Evolutionary conservation across 2,113 vertebrate genomes (phyloP).

Genomic region (Willisornis vidua): DNA sequence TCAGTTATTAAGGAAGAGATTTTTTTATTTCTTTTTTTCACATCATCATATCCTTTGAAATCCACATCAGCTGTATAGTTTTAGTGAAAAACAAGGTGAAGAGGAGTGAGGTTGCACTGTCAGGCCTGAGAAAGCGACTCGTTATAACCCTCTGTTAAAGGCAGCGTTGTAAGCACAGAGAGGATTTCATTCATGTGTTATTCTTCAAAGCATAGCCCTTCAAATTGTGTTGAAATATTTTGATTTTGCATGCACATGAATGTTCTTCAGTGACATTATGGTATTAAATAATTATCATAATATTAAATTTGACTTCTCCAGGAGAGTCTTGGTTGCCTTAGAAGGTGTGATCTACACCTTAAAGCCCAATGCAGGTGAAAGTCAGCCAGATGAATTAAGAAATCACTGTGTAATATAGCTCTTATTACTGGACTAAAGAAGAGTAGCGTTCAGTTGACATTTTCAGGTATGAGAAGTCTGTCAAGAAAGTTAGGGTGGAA

Average conservation of each 20-base stretch:
- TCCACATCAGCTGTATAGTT: not conserved
- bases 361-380: not conserved
- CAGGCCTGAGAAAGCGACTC: not conserved
- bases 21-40: too few species aligned
- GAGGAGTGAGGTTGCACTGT: not conserved
- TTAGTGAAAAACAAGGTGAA: not conserved
- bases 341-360: not conserved
- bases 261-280: not conserved
- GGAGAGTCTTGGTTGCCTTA: not conserved
- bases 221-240: not conserved
- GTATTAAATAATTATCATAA: not conserved
- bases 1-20: not conserved
- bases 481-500: not conserved
- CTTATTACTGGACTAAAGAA: not conserved
- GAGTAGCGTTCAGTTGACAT: not conserved
- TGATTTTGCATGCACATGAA: not conserved
- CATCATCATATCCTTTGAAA: not conserved
- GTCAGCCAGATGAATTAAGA: not conserved
- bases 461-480: constrained; percentile 1
- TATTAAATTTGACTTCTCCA: not conserved
- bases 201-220: not conserved
- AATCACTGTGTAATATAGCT: not conserved
- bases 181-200: not conserved
- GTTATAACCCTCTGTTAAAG: not conserved
- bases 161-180: not conserved